These are phyloP conservation scores for Lycophotia porphyrea DNA, from an alignment of 2,888 invertebrate species.

Conservation along the genomic window DNA sequence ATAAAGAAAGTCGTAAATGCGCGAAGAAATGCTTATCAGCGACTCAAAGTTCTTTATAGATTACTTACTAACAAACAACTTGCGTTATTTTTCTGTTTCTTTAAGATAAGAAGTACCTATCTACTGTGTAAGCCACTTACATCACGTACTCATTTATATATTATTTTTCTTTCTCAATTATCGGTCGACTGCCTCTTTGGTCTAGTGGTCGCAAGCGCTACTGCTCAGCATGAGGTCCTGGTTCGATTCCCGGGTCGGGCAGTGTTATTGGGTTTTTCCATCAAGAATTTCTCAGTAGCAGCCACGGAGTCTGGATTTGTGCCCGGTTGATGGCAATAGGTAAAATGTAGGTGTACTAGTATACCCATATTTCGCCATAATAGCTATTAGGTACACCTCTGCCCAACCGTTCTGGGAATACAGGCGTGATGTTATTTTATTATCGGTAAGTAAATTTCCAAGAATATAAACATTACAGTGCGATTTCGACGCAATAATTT, in stretches of 20 bases:
- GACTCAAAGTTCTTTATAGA: constrained; percentile 58
- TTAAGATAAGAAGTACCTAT: constrained; percentile 40
- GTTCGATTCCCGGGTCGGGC: neutral
- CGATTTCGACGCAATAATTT: constrained; percentile 14
- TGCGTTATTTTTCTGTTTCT: constrained; percentile 33
- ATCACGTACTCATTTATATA: constrained; percentile 40
- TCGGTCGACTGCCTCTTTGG: neutral
- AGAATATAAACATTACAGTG: constrained; percentile 8
- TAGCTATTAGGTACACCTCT: neutral
- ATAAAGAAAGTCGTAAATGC: constrained; percentile 51
- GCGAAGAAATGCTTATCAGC: constrained; percentile 58
- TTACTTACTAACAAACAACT: constrained; percentile 56
- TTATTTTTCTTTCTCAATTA: constrained; percentile 5
- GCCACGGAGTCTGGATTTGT: neutral
- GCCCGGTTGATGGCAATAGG: neutral
- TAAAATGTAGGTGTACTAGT: no score
- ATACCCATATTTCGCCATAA: no score
- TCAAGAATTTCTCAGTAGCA: no score
- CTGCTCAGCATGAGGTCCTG: neutral
- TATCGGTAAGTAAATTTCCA: neutral
- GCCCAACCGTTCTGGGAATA: neutral
- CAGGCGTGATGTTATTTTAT: neutral
- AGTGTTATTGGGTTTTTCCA: neutral
- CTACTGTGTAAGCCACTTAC: constrained; percentile 12
- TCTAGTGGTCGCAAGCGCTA: neutral